Evolutionary conservation across 2,113 vertebrate species (phyloP), one percentile per base, ranked within the genome.

Genomic region (Aptenodytes forsteri): DNA sequence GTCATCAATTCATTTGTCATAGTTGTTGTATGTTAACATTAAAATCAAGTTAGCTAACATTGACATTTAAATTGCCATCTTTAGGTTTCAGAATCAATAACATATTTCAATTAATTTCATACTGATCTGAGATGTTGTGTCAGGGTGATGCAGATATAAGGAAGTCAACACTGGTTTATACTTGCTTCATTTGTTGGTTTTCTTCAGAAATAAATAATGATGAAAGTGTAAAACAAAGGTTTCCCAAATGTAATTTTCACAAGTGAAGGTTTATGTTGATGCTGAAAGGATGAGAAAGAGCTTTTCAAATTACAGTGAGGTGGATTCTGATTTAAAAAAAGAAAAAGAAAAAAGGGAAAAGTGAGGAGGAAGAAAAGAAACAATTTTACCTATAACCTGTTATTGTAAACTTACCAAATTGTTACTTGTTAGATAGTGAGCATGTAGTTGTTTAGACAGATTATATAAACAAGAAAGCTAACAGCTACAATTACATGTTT

Each of bases 1-100:
- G 92, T 54, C 91, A 82, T 91, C 91, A 95, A 96, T 95, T 93
- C 92, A 87, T 96, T 97, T 97, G 96, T 97, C 94, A 95, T 34
- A 84, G 30, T 54, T 96, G 93, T 93, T 97, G 90, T 81, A 92
- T 3, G 90, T 93, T 97, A 92, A 81, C 83, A 72, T 76, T 75
- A 95, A 92, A 65, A 82, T 87, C 83, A 72, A 13, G 72, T 89
- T 76, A 46, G 83, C 65, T 83, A 89, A 94, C 5, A 49, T 34
- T 97, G 95, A 87, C 44, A 49, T 85, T 61, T 91, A 85, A 95
- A 95, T 89, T 95, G 89, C 91, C 89, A 79, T 91, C 81, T 97
- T 96, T 96, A 87, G 83, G 40, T 87, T 93, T 95, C 73, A 40
- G 83, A 96, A 73, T 94, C 87, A 89, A 61, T 96, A 92, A 85